Evolutionary conservation across 1,140 invertebrate species (phyloP).

Genomic region (Araneus ventricosus): DNA sequence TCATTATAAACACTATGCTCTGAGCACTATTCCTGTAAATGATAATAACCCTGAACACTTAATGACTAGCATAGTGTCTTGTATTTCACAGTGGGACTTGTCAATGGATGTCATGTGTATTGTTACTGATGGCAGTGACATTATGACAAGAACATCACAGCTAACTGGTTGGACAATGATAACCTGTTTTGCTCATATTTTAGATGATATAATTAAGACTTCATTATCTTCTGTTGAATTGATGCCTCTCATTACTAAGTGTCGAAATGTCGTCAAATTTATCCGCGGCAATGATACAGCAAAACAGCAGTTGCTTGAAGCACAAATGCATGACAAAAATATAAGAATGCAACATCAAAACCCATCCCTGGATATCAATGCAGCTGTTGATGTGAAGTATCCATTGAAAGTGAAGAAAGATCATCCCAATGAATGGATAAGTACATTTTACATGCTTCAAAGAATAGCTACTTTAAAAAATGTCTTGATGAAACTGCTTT

Average conservation of each 20-base stretch:
- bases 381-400: conserved; percentile 54
- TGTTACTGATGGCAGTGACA: conserved; percentile 63
- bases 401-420: conserved; percentile 72
- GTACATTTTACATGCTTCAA: conserved; percentile 72
- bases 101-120: conserved; percentile 67
- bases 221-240: conserved; percentile 59
- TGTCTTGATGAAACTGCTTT: conserved; percentile 46
- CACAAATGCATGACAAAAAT: conserved; percentile 71
- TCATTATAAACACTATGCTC: conserved; percentile 62
- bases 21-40: conserved; percentile 40
- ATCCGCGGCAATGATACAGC: conserved; percentile 60
- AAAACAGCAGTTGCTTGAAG: conserved; percentile 67
- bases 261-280: conserved; percentile 60
- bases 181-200: conserved; percentile 60
- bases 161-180: conserved; percentile 54
- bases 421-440: conserved; percentile 69
- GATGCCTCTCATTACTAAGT: conserved; percentile 46
- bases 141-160: conserved; percentile 47
- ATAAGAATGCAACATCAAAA: conserved; percentile 66
- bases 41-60: conserved; percentile 55
- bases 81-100: conserved; percentile 68
- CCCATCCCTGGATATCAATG: conserved; percentile 58
- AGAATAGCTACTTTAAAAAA: conserved; percentile 72
- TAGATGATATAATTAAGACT: conserved; percentile 65
- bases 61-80: conserved; percentile 56